A percentile compares a stretch with the other conserved stretches of the same genome.
Conservation (phyloP, 1,140 invertebrate genomes). For the Nautilus pompilius region DNA sequence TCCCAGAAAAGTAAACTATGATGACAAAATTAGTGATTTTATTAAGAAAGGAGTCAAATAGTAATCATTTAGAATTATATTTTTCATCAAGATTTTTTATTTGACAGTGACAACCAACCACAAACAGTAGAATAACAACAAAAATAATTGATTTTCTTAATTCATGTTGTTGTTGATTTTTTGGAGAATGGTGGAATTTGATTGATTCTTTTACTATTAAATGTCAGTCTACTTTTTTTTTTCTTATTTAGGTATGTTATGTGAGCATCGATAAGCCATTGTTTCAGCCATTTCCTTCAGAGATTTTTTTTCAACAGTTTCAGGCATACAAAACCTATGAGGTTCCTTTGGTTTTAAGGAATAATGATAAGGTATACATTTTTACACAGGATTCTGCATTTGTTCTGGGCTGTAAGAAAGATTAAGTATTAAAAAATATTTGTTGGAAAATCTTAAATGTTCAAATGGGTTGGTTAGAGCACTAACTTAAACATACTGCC, state of each 20-base stretch:
- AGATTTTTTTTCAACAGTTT: conserved; percentile 55
- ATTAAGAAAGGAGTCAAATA: too few relatives aligned
- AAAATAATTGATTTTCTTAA: not conserved
- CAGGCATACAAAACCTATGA: conserved; percentile 53
- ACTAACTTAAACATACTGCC: not conserved
- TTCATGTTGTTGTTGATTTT: not conserved
- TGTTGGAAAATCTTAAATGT: not conserved
- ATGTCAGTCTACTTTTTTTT: conserved; percentile 1
- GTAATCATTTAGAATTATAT: not conserved
- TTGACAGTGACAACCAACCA: not conserved
- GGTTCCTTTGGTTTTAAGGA: conserved; percentile 51
- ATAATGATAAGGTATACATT: conserved; percentile 54
- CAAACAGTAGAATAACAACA: not conserved
- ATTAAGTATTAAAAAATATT: not conserved
- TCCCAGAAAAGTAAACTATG: too few relatives aligned
- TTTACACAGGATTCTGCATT: not conserved
- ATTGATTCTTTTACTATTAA: not conserved
- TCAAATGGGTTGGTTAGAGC: not conserved
- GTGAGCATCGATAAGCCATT: conserved; percentile 54
- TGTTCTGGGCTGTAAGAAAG: not conserved
- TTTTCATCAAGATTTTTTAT: not conserved
- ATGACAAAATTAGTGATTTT: too few relatives aligned
- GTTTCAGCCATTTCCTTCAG: conserved; percentile 56
- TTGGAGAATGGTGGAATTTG: not conserved
- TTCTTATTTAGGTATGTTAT: conserved; percentile 43